Conservation (phyloP, 2,797 vertebrate genomes). For the Gymnopithys bicolor region DNA sequence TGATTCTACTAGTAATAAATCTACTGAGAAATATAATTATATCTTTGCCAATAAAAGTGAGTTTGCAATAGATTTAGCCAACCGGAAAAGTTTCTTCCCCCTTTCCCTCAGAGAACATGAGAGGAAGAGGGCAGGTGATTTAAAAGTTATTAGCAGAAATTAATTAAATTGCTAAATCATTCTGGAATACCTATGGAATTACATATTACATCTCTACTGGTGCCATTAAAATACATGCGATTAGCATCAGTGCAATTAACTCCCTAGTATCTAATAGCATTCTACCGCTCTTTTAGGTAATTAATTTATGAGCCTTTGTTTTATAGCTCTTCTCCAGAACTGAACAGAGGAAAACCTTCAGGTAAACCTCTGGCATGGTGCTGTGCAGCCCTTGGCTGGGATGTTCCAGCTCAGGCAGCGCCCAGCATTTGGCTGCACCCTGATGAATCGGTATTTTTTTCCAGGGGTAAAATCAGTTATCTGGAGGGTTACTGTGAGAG, state of each 20-base stretch:
- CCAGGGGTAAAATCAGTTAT: neutral
- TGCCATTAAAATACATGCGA: neutral
- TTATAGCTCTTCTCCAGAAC: neutral
- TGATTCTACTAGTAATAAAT: neutral
- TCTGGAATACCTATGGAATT: slow-evolving; percentile 49
- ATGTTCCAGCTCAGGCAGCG: accelerated
- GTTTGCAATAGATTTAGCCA: neutral
- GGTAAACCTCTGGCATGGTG: neutral
- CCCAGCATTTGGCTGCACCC: neutral
- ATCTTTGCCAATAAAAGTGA: neutral
- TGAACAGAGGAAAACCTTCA: neutral
- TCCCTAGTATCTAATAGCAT: slow-evolving; percentile 16
- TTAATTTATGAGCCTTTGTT: slow-evolving; percentile 48
- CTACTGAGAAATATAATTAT: accelerated
- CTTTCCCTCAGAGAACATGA: neutral
- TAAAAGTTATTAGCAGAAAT: slow-evolving; percentile 35
- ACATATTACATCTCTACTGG: neutral
- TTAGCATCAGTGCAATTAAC: slow-evolving; percentile 33
- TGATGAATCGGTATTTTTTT: neutral
- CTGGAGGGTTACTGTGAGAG: neutral
- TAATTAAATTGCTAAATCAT: slow-evolving; percentile 52
- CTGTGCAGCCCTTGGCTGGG: neutral
- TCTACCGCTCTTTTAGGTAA: slow-evolving; percentile 24
- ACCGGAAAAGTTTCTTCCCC: neutral
- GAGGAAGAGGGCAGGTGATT: slow-evolving; percentile 1